These are phyloP conservation scores for Chaenocephalus aceratus DNA, from an alignment of 2,113 vertebrate genomes.

Conservation along the genomic window DNA sequence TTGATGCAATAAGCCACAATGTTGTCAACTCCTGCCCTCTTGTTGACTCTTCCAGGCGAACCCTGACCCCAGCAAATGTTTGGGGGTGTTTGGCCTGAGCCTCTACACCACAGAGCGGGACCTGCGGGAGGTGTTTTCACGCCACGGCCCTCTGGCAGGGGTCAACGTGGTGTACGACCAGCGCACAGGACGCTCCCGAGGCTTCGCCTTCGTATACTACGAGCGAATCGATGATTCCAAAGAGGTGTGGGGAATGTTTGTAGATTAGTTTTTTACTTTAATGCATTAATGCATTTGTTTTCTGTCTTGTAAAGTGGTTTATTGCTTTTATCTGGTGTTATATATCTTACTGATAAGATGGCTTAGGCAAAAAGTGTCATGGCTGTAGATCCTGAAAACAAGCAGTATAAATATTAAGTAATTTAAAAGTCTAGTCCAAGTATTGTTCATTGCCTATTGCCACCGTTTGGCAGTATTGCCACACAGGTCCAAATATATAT, in stretches of 20 bases:
- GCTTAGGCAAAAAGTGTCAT: neutral
- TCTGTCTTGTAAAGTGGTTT: neutral
- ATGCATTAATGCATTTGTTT: neutral
- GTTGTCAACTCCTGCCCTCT: constrained; percentile 11
- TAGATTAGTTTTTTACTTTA: neutral
- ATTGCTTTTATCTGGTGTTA: neutral
- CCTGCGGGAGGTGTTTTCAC: constrained; percentile 94
- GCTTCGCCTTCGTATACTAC: constrained; percentile 96
- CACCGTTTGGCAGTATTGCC: neutral
- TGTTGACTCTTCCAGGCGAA: constrained; percentile 86
- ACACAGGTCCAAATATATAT: neutral
- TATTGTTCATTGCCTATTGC: neutral
- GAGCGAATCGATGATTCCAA: constrained; percentile 94
- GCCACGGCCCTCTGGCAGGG: constrained; percentile 91
- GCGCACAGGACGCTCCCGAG: constrained; percentile 92
- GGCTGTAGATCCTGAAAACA: neutral
- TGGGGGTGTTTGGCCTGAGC: constrained; percentile 96
- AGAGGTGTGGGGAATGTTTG: constrained; percentile 84
- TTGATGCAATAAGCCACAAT: neutral
- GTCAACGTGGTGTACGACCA: constrained; percentile 97
- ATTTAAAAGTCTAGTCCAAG: neutral
- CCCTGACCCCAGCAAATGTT: constrained; percentile 94
- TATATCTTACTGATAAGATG: neutral
- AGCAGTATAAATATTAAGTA: neutral
- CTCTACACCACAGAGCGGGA: constrained; percentile 95